phyloP scores from a whole-genome alignment of 2,888 invertebrate species.

The Apodemia hepburni region DNA sequence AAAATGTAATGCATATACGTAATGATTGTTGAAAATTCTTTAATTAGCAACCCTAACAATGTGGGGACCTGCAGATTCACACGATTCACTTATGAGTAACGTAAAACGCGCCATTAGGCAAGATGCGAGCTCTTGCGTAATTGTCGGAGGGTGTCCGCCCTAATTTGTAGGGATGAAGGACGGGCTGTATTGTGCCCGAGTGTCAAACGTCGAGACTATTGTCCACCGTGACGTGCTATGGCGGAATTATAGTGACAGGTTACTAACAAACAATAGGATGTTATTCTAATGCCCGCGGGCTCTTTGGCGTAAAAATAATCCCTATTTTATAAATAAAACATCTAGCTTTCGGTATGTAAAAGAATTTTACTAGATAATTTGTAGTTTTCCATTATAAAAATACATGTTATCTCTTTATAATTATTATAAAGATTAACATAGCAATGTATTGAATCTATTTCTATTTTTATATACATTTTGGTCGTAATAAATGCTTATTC shows the following conservation, averaged over 20 bases:
- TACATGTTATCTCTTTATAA: too few species aligned
- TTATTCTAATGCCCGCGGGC: too few species aligned
- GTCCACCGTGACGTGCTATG: conserved; percentile 23
- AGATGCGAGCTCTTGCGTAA: conserved; percentile 54
- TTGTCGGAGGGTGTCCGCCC: conserved; percentile 69
- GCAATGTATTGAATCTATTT: too few species aligned
- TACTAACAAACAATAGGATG: conserved; percentile 22
- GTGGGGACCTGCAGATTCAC: conserved; percentile 42
- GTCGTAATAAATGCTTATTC: too few species aligned
- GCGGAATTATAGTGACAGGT: conserved; percentile 28
- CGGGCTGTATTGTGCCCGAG: conserved; percentile 53
- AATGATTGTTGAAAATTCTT: background rate
- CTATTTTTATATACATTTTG: too few species aligned
- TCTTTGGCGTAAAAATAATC: too few species aligned
- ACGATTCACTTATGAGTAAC: conserved; percentile 64
- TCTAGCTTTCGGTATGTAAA: too few species aligned
- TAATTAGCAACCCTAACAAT: conserved; percentile 42
- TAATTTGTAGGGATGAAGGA: conserved; percentile 53
- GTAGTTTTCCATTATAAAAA: too few species aligned
- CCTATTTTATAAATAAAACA: too few species aligned
- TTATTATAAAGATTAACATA: too few species aligned
- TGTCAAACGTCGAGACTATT: conserved; percentile 50
- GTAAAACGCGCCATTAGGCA: conserved; percentile 68
- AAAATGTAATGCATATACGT: background rate
- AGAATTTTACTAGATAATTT: too few species aligned